phyloP scores from a whole-genome alignment of 2,797 vertebrate genomes.

The Typhlichthys subterraneus region DNA sequence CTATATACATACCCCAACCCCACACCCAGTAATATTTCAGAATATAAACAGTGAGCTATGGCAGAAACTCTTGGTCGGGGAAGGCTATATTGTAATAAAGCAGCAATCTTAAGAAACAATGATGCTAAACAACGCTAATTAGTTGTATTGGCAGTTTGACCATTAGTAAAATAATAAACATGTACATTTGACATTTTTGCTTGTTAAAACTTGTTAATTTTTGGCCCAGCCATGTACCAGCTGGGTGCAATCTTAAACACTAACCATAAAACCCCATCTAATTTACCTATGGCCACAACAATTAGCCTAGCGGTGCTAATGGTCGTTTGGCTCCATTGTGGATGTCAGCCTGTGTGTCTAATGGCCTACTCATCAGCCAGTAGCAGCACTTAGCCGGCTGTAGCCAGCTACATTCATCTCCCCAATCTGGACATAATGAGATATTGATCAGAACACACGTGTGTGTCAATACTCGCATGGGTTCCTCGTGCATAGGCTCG shows the following conservation, averaged over 20 bases:
- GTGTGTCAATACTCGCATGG: conserved; percentile 62
- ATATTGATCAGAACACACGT: conserved; percentile 70
- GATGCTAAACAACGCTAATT: too few relatives aligned
- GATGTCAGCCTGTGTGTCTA: conserved; percentile 56
- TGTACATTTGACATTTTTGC: conserved; percentile 12
- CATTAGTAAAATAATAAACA: neutral
- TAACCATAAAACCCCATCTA: conserved; percentile 49
- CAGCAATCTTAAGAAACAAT: too few relatives aligned
- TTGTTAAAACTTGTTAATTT: conserved; percentile 3
- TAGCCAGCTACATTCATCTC: conserved; percentile 62
- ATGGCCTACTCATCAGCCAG: conserved; percentile 55
- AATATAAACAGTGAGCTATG: too few relatives aligned
- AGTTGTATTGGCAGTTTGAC: too few relatives aligned
- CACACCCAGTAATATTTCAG: too few relatives aligned
- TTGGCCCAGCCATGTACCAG: conserved; percentile 4
- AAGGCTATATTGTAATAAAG: too few relatives aligned
- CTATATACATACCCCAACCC: too few relatives aligned
- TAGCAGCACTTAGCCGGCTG: conserved; percentile 43
- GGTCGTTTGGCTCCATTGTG: conserved; percentile 46
- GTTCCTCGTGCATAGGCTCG: conserved; percentile 28
- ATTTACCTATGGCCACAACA: conserved; percentile 59
- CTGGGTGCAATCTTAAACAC: conserved; percentile 17
- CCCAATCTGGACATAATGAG: conserved; percentile 73
- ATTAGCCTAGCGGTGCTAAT: conserved; percentile 53
- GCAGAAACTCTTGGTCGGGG: too few relatives aligned